These are phyloP conservation scores for Aphidius ervi DNA, from an alignment of 1,140 invertebrate genomes.

Conservation along the genomic window DNA sequence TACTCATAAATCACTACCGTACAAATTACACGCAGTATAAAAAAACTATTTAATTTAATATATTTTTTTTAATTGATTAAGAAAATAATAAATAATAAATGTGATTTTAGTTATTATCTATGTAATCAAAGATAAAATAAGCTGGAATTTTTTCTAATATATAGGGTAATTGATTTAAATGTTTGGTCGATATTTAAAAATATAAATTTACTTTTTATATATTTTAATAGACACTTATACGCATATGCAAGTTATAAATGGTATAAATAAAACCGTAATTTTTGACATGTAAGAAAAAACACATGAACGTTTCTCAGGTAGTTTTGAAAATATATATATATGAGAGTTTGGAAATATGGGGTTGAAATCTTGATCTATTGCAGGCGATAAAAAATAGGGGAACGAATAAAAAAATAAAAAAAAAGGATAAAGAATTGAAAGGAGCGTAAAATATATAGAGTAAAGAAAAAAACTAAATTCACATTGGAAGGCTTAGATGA, in stretches of 20 bases:
- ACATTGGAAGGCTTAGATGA: slow-evolving; percentile 5
- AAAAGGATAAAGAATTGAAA: slow-evolving; percentile 7
- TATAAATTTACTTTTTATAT: too few relatives aligned
- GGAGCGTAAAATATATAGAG: slow-evolving; percentile 10
- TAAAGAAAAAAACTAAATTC: slow-evolving; percentile 17
- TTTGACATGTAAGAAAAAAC: too few relatives aligned
- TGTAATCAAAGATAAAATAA: too few relatives aligned
- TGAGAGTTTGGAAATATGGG: background rate
- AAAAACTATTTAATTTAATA: background rate
- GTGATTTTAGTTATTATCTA: too few relatives aligned
- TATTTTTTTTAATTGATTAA: background rate
- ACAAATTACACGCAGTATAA: background rate
- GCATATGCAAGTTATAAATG: too few relatives aligned
- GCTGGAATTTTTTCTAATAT: too few relatives aligned
- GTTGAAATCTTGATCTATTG: slow-evolving; percentile 24
- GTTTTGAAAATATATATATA: background rate
- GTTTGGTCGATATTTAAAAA: too few relatives aligned
- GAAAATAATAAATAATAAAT: too few relatives aligned
- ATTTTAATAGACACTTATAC: too few relatives aligned
- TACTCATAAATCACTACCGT: background rate
- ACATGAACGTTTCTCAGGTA: too few relatives aligned
- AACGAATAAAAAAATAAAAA: slow-evolving; percentile 14
- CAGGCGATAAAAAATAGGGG: slow-evolving; percentile 8
- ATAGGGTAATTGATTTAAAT: too few relatives aligned
- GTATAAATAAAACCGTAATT: too few relatives aligned